Percentiles rank a stretch among this genome's conserved stretches.
phyloP scores from a whole-genome alignment of 1,140 invertebrate genomes.

The Heliconius nattereri region DNA sequence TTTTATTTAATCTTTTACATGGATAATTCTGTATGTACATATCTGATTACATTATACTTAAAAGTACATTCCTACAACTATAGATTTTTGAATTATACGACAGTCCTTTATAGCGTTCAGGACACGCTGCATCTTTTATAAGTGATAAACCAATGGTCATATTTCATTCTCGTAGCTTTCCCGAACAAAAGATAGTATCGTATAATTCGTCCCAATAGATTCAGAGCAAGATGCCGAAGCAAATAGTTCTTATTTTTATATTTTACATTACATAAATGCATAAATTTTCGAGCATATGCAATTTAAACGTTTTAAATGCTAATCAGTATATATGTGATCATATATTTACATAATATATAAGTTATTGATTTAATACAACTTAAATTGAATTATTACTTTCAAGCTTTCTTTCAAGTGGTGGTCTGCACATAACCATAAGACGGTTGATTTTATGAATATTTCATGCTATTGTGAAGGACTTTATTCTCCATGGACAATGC shows the following conservation, averaged over 20 bases:
- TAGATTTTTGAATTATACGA: neutral
- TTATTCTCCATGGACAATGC: constrained; percentile 61
- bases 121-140: neutral
- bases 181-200: too few relatives aligned
- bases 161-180: too few relatives aligned
- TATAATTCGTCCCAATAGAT: neutral
- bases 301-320: neutral
- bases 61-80: neutral
- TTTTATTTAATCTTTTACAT: too few relatives aligned
- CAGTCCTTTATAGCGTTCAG: neutral
- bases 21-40: too few relatives aligned
- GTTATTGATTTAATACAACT: neutral
- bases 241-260: neutral
- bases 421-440: constrained; percentile 15
- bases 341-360: neutral
- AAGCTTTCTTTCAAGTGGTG: constrained; percentile 11
- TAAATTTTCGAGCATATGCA: neutral
- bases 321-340: neutral
- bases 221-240: neutral
- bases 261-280: neutral
- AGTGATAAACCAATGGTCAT: neutral
- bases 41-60: too few relatives aligned
- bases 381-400: neutral
- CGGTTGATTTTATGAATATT: constrained; percentile 62
- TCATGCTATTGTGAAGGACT: constrained; percentile 70